Evolutionary conservation across 2,113 vertebrate genomes (phyloP).

Genomic region (Ailuropoda melanoleuca): DNA sequence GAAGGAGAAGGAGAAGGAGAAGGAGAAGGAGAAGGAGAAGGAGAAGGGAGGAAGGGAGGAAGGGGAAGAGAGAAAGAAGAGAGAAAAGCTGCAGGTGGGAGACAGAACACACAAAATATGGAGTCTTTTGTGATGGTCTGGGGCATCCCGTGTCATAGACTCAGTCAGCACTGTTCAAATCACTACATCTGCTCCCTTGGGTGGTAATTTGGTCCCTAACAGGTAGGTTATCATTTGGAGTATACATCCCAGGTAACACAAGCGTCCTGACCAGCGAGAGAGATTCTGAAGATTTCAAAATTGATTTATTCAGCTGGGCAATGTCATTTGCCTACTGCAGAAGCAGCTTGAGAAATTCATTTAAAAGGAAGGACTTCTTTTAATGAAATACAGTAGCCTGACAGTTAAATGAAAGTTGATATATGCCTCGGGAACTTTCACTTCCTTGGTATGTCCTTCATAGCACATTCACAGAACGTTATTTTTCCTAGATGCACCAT

Average conservation of each 20-base stretch:
- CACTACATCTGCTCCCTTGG: neutral
- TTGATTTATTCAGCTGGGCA: neutral
- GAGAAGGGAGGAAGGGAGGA: neutral
- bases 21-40: too few species aligned
- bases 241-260: neutral
- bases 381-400: neutral
- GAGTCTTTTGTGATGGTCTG: neutral
- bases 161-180: neutral
- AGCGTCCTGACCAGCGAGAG: neutral
- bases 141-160: neutral
- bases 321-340: neutral
- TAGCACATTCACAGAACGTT: neutral
- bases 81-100: neutral
- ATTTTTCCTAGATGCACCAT: neutral
- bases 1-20: accelerated
- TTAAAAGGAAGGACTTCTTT: slow-evolving; percentile 29
- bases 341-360: slow-evolving; percentile 12
- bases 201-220: neutral
- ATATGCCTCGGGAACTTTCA: neutral
- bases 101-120: neutral
- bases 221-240: neutral
- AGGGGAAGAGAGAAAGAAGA: neutral
- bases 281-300: neutral
- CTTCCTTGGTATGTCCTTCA: neutral
- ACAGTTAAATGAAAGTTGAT: neutral